Evolutionary conservation across 2,888 invertebrate species (phyloP), one percentile per base, ranked within the genome.

Genomic region (Caprella mutica): DNA sequence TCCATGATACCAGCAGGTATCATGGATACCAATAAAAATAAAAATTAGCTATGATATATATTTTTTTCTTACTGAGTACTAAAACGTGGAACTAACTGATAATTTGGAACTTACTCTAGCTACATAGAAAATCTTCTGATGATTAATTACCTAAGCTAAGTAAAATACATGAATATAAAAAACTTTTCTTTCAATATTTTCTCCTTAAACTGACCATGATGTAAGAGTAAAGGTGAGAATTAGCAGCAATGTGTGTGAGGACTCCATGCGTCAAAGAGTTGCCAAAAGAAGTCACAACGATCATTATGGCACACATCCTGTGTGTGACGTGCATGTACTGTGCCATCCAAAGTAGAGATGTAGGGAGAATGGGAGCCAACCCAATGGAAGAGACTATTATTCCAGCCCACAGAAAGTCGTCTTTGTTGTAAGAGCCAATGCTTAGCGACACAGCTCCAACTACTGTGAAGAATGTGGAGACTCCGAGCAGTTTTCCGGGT

Each of bases 301-400:
- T 70, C 58, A 75, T 71, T 23, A 73, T 68, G 1, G 74, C 71
- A 3, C 73, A 71, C 14, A 73, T 69, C 53, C 71, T 71, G n/a
- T 74, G 72, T 0, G 72, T 72, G n/a, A 75, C 66, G 24, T 69
- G 69, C 57, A 73, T 71, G 66, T 73, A 71, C 29, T 68, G 68
- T 56, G 74, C 73, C 6, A 73, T 69, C 74, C 74, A 74, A 3
- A 71, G 68, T 5, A 74, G 69, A 19, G 71, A 70, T 0, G 74
- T 70, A 1, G 74, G 74, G 53, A 74, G 72, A 5, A 74, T 69
- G 12, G 74, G 72, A 0, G 74, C 72, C 68, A 74, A 69, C 17
- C 74, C 74, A 1, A 73, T 61, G 5, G 73, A 74, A n/a, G 74
- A 65, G 3, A 70, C 59, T 8, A 71, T 65, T 1, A 73, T 69